These are phyloP conservation scores for Tricholauxania praeusta DNA, from an alignment of 2,888 invertebrate genomes.

Conservation along the genomic window DNA sequence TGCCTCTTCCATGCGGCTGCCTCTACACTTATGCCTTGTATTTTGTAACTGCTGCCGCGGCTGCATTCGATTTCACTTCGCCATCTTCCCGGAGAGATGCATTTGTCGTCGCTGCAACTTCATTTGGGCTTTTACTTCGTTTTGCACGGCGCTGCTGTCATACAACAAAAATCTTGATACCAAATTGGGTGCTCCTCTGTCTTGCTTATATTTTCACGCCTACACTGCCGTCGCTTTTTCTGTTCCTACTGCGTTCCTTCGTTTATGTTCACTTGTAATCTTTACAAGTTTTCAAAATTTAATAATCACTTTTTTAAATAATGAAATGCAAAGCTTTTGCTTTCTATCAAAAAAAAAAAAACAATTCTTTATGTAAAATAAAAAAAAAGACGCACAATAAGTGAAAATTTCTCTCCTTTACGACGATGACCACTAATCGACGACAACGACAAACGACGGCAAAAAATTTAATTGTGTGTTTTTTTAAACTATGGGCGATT, in stretches of 20 bases:
- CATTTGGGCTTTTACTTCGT: neutral
- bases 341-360: constrained; percentile 2
- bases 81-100: neutral
- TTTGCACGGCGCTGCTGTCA: neutral
- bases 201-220: no score
- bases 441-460: no score
- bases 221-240: neutral
- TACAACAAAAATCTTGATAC: no score
- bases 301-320: neutral
- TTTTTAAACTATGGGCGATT: no score
- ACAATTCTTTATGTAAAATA: constrained; percentile 14
- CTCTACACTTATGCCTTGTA: no score
- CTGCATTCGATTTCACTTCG: constrained; percentile 7
- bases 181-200: no score
- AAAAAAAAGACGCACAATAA: constrained; percentile 9
- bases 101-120: constrained; percentile 18
- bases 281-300: neutral
- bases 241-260: neutral
- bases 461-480: no score
- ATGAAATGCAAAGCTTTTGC: neutral
- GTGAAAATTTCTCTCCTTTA: constrained; percentile 17
- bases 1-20: no score
- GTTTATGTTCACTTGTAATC: neutral
- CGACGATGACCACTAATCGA: constrained; percentile 23
- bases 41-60: neutral